Evolutionary conservation across 2,888 invertebrate species (phyloP).

Genomic region (Drosophila nr. perissopoda): DNA sequence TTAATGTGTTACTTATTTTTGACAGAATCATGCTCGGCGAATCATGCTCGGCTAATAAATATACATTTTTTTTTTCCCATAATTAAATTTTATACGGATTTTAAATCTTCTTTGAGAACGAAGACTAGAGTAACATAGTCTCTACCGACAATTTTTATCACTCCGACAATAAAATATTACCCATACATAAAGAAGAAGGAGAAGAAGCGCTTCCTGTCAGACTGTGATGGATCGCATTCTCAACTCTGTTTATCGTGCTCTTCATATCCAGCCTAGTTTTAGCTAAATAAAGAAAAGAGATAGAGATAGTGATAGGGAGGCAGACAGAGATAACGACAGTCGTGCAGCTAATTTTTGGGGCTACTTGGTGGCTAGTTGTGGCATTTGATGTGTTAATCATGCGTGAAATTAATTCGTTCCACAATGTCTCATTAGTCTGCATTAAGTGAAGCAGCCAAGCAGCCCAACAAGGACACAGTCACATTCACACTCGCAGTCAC

Average conservation of each 20-base stretch:
- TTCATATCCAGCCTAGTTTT: not conserved
- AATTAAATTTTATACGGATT: not conserved
- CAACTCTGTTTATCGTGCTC: constrained; percentile 13
- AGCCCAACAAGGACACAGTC: constrained; percentile 47
- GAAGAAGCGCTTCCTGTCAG: not conserved
- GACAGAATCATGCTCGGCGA: not conserved
- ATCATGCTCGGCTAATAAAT: too few relatives aligned
- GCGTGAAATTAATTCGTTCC: constrained; percentile 83
- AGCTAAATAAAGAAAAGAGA: not conserved
- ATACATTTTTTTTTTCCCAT: not conserved
- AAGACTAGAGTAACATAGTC: not conserved
- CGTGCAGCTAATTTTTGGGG: not conserved
- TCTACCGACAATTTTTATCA: not conserved
- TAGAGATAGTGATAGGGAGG: not conserved
- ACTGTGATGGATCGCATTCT: constrained; percentile 16
- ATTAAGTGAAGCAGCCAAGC: constrained; percentile 77
- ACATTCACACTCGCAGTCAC: constrained; percentile 10
- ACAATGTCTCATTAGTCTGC: constrained; percentile 82
- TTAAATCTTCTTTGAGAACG: not conserved
- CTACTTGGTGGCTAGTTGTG: constrained; percentile 35
- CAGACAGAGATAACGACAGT: not conserved
- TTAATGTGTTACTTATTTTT: not conserved
- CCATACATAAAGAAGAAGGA: not conserved
- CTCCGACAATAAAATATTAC: not conserved
- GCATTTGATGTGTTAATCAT: constrained; percentile 82